Percentiles rank a stretch among this genome's conserved stretches.
phyloP scores from a whole-genome alignment of 2,888 invertebrate genomes.

The Mesorhabditis belari region DNA sequence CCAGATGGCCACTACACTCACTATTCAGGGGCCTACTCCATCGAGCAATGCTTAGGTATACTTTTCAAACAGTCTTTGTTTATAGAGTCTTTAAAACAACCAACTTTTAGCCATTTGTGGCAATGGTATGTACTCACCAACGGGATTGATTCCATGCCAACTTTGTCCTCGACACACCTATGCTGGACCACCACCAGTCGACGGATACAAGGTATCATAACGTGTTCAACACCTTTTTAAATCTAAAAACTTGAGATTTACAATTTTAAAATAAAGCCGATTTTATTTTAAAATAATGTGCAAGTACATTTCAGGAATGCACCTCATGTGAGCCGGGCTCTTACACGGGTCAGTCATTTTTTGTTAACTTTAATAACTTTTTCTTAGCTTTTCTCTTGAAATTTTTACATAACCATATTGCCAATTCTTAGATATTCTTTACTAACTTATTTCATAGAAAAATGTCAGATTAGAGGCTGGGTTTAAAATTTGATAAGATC shows the following conservation, averaged over 20 bases:
- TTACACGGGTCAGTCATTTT: too few relatives aligned
- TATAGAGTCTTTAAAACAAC: not conserved
- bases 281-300: too few relatives aligned
- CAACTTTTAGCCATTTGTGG: slow-evolving; percentile 71
- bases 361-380: too few relatives aligned
- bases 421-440: too few relatives aligned
- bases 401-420: too few relatives aligned
- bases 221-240: not conserved
- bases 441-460: too few relatives aligned
- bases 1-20: slow-evolving; percentile 76
- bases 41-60: slow-evolving; percentile 36
- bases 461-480: too few relatives aligned
- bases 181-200: slow-evolving; percentile 48
- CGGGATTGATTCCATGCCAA: slow-evolving; percentile 84
- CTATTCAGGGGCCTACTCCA: slow-evolving; percentile 71
- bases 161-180: slow-evolving; percentile 89
- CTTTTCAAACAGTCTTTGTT: not conserved
- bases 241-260: not conserved
- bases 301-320: slow-evolving; percentile 58
- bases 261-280: too few relatives aligned
- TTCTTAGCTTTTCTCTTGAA: too few relatives aligned
- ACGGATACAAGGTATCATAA: slow-evolving; percentile 2
- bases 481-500: too few relatives aligned
- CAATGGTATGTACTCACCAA: slow-evolving; percentile 88
- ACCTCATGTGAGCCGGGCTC: slow-evolving; percentile 68